Percentiles rank a stretch among this genome's conserved stretches.
phyloP scores from a whole-genome alignment of 2,113 vertebrate species.

The Ctenomys sociabilis region DNA sequence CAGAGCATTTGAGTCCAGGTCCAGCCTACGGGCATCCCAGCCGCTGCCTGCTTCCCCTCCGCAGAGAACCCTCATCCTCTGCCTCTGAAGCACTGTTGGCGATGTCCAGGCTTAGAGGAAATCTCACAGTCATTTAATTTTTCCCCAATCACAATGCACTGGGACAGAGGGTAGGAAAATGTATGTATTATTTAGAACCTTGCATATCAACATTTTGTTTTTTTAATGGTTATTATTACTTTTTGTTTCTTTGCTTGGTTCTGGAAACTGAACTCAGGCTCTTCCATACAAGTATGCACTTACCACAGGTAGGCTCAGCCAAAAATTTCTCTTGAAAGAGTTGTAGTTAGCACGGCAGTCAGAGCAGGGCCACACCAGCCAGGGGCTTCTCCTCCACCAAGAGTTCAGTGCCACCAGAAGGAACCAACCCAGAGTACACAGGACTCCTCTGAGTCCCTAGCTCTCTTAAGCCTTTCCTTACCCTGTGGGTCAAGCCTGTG shows the following conservation, averaged over 20 bases:
- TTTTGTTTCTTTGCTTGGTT: not conserved
- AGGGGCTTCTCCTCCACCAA: not conserved
- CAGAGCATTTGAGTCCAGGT: not conserved
- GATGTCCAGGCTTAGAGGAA: not conserved
- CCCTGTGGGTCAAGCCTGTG: not conserved
- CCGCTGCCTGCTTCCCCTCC: not conserved
- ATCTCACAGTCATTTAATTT: constrained; percentile 11
- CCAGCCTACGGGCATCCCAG: not conserved
- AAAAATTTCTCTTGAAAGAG: not conserved
- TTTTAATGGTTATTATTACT: not conserved
- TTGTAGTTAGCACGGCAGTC: not conserved
- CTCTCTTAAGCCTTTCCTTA: not conserved
- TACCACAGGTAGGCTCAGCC: not conserved
- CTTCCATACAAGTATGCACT: not conserved
- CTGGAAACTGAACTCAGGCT: not conserved
- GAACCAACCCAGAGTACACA: fast-evolving
- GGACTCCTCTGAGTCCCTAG: not conserved
- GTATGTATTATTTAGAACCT: not conserved
- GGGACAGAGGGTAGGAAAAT: not conserved
- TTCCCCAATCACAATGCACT: not conserved
- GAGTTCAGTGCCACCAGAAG: not conserved
- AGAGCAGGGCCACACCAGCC: not conserved
- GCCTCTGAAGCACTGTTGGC: not conserved
- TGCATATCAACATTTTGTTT: not conserved
- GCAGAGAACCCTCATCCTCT: not conserved